These are phyloP conservation scores for Drosophila erecta DNA, from an alignment of 1,140 invertebrate species.

Conservation along the genomic window DNA sequence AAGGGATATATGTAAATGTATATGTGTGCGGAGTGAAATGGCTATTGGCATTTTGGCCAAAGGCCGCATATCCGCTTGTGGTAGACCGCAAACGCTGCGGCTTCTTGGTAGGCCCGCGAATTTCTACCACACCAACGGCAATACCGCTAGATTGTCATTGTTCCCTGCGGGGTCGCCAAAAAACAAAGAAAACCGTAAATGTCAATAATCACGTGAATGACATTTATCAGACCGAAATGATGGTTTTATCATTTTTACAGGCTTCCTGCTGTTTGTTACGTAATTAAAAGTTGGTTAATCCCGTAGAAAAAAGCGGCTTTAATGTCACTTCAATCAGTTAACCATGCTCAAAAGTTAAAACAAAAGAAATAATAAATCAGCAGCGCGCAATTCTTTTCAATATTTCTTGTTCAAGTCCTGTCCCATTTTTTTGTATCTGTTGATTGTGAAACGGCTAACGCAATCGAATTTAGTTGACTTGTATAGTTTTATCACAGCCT, in stretches of 20 bases:
- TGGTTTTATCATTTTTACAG: constrained; percentile 17
- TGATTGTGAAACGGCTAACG: too few relatives aligned
- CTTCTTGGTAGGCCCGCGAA: constrained; percentile 22
- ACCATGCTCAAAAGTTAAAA: constrained; percentile 25
- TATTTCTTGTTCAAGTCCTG: background rate
- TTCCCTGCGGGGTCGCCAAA: constrained; percentile 1
- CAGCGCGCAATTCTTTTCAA: background rate
- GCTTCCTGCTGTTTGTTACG: constrained; percentile 27
- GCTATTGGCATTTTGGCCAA: constrained; percentile 31
- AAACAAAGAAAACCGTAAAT: constrained; percentile 25
- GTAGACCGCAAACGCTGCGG: constrained; percentile 72
- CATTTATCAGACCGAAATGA: constrained; percentile 37
- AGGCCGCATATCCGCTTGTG: constrained; percentile 66
- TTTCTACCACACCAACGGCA: constrained; percentile 15
- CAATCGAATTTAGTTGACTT: background rate
- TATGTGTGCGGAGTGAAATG: constrained; percentile 10
- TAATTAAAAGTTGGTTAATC: constrained; percentile 27
- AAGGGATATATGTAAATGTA: constrained; percentile 4
- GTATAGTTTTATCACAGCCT: background rate
- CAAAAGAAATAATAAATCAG: constrained; percentile 9
- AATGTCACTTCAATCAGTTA: constrained; percentile 22
- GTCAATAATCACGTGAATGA: constrained; percentile 37
- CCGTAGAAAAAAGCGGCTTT: background rate
- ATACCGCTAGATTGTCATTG: constrained; percentile 39
- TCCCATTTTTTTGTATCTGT: too few relatives aligned